Conservation (phyloP, 2,888 invertebrate species). For the Oasisia sp. region DNA sequence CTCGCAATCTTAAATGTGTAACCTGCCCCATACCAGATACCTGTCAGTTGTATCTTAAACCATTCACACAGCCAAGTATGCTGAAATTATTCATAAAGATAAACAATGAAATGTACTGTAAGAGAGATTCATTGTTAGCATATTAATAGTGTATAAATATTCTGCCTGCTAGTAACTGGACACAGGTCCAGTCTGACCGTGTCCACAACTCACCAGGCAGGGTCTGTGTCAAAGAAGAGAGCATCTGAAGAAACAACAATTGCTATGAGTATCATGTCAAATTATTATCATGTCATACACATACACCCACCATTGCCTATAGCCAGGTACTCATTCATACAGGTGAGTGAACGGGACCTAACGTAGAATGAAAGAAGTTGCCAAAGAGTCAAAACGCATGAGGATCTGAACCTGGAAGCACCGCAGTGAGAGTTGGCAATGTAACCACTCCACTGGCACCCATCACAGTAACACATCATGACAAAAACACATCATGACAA, state of each 20-base stretch:
- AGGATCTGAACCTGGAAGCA: no score
- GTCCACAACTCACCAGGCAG: slow-evolving; percentile 57
- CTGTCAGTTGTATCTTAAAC: no score
- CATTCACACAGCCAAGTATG: not conserved
- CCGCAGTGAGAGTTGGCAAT: no score
- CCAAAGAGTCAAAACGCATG: no score
- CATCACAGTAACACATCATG: not conserved
- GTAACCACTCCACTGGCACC: no score
- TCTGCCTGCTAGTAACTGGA: not conserved
- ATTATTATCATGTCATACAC: not conserved
- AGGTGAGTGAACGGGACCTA: no score
- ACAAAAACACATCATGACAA: not conserved
- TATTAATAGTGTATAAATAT: not conserved
- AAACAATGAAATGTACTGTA: not conserved
- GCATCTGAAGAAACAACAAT: slow-evolving; percentile 54
- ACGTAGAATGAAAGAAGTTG: no score
- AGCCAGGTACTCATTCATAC: no score
- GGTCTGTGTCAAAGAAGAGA: slow-evolving; percentile 63
- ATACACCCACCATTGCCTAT: no score
- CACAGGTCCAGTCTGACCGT: not conserved
- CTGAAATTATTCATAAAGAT: not conserved
- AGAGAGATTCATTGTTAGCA: not conserved
- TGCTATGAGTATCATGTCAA: not conserved
- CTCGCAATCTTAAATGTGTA: no score
- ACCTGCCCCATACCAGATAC: no score